Conservation (phyloP, 2,888 invertebrate species). For the Cheilosia vulpina region DNA sequence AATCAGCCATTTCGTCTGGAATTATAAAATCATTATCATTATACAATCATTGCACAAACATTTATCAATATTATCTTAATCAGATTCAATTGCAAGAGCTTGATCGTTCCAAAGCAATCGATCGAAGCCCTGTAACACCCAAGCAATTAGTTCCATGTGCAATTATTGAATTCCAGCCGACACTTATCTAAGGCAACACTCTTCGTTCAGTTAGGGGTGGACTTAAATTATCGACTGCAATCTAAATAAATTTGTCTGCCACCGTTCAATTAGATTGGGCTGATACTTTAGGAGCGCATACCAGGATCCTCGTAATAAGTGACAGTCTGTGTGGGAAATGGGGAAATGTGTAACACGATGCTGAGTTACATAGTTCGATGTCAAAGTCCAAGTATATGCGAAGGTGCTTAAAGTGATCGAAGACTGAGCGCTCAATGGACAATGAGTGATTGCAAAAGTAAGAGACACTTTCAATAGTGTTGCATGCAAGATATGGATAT, state of each 20-base stretch:
- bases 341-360: too few relatives aligned
- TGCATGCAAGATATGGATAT: too few relatives aligned
- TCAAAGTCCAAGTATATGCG: too few relatives aligned
- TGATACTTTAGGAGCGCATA: neutral
- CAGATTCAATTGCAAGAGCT: slow-evolving; percentile 52
- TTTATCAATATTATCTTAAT: slow-evolving; percentile 55
- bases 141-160: slow-evolving; percentile 62
- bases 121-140: slow-evolving; percentile 16
- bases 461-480: too few relatives aligned
- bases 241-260: slow-evolving; percentile 49
- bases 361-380: too few relatives aligned
- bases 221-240: slow-evolving; percentile 33
- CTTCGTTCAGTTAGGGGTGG: neutral
- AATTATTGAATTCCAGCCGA: slow-evolving; percentile 62
- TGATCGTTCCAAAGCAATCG: slow-evolving; percentile 58
- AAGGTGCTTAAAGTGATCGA: too few relatives aligned
- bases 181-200: slow-evolving; percentile 21
- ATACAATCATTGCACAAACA: slow-evolving; percentile 25
- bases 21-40: slow-evolving; percentile 28
- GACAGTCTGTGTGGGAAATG: neutral
- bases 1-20: slow-evolving; percentile 87
- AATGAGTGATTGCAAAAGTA: too few relatives aligned
- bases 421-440: too few relatives aligned
- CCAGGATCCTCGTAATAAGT: slow-evolving; percentile 7
- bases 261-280: slow-evolving; percentile 51